Base-by-base conservation (phyloP, 2,888 invertebrate genomes). In the Brachypalpus laphriformis region DNA sequence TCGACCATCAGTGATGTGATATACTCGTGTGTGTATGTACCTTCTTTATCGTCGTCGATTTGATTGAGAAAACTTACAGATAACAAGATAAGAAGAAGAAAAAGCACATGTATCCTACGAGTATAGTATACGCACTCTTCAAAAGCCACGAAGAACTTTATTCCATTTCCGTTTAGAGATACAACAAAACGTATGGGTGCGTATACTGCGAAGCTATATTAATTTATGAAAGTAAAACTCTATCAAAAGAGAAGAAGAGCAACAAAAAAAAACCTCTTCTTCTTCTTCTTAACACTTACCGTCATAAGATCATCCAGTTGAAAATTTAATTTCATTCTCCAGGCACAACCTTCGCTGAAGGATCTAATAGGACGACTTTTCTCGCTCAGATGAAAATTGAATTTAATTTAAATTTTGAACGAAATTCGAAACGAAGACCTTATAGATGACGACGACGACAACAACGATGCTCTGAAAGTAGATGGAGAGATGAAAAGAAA, bases 231-330 rank as follows among this genome's bases (percentile, higher is more conserved):
- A 75, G 75, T 65, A 47, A 75, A 45, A 56, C 31, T 34, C 34
- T n/a, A n/a, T 37, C 14, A 18, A 25, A 25, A 16, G 28, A 5
- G 22, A 40, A 31, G 28, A 49, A 42, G 59, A 76, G 37, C 1
- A 71, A 40, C 9, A 75, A 77, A 76, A 45, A 20, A 16, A 16
- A 42, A 45, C 42, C n/a, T n/a, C n/a, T n/a, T 25, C 5, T 25
- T 4, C 25, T 25, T 37, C 18, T 71, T 71, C 25, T 63, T 72
- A 31, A 49, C 56, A 72, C 80, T 80, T 72, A 72, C 80, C 80
- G 72, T 72, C 80, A 80, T 80, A 71, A 71, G 71, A 72, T 51
- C 80, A 80, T 80, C 54, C 56, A 78, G 63, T 71, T 66, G 65
- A 80, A 72, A 80, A 80, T 57, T 65, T 16, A 80, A 72, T 72